These are phyloP conservation scores for Cassiopea xamachana DNA, from an alignment of 30 jellyfish, hydroid and myxozoan species.

Conservation along the genomic window DNA sequence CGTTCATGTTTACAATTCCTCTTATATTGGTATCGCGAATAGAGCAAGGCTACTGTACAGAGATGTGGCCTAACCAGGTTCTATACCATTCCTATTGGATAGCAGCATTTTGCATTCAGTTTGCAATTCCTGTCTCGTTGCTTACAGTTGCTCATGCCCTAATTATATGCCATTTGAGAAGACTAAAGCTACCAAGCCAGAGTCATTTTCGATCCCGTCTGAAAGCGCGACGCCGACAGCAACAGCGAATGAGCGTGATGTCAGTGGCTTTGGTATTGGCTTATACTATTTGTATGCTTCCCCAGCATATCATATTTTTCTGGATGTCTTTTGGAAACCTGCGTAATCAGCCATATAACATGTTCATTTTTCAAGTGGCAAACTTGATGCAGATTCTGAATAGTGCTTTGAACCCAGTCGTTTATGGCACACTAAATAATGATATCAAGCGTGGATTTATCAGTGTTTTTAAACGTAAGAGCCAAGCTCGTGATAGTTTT, in stretches of 20 bases:
- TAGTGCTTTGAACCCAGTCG: conserved; percentile 88
- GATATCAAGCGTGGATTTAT: conserved; percentile 83
- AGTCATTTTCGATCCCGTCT: conserved; percentile 18
- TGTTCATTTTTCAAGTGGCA: conserved; percentile 68
- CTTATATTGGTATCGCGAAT: conserved; percentile 70
- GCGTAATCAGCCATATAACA: conserved; percentile 34
- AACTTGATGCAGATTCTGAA: conserved; percentile 77
- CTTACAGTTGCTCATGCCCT: conserved; percentile 74
- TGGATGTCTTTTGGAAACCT: conserved; percentile 74
- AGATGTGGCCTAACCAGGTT: conserved; percentile 76
- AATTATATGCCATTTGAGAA: conserved; percentile 58
- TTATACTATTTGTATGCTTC: conserved; percentile 82
- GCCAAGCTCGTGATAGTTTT: conserved; percentile 7
- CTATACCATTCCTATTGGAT: conserved; percentile 78
- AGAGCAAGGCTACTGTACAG: conserved; percentile 73
- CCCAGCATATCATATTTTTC: conserved; percentile 92
- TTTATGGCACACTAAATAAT: conserved; percentile 84
- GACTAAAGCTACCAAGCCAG: conserved; percentile 44
- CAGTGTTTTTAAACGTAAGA: conserved; percentile 28
- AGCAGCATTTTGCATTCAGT: conserved; percentile 74
- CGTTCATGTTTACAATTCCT: conserved; percentile 83
- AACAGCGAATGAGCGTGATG: conserved; percentile 62
- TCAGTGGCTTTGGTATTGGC: conserved; percentile 71
- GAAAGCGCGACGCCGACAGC: conserved; percentile 76
- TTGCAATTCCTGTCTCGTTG: conserved; percentile 72